Evolutionary conservation across 2,888 invertebrate genomes (phyloP), one percentile per base, ranked within the genome.

Genomic region (Andrena fulva): DNA sequence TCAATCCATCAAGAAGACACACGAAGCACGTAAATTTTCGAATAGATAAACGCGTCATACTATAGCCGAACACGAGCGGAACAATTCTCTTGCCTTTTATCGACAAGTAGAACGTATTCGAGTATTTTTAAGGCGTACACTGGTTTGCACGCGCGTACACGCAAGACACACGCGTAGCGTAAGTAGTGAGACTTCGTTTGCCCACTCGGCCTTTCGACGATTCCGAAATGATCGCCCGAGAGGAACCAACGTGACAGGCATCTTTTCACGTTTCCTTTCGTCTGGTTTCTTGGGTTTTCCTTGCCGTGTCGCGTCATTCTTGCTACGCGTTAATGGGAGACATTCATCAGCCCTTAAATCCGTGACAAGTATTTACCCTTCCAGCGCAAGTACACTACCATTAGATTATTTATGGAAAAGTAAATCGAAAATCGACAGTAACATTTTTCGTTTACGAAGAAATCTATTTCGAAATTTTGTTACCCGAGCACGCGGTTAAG

Each of bases 41-140:
- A 70, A 75, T 86, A 80, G 71, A 80, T 77, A 82, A 80, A 80
- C 70, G 79, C 85, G 82, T 88, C 88, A 87, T 85, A 83, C 64
- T 84, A 87, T 88, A 88, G 86, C 82, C 81, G 79, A 87, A 87
- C 87, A 87, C 87, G 85, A 87, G 89, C 85, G 88, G 88, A 88
- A 87, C 88, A 88, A 88, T 89, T 88, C 87, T 88, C 88, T 89
- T 88, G 88, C 88, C 88, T 88, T 88, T 89, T 82, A 88, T 89
- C 89, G 85, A 88, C 80, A 85, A 89, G 85, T 88, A 88, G 87
- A 85, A 84, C 82, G 80, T 88, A 89, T 84, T 87, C 83, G 85
- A 84, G 85, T 88, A 88, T 85, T 88, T 88, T 88, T 88, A 89
- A 88, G 89, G 77, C 81, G 73, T 88, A 84, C 83, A 87, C 76